Evolutionary conservation across 2,888 invertebrate genomes (phyloP).

Genomic region (Tigriopus californicus): DNA sequence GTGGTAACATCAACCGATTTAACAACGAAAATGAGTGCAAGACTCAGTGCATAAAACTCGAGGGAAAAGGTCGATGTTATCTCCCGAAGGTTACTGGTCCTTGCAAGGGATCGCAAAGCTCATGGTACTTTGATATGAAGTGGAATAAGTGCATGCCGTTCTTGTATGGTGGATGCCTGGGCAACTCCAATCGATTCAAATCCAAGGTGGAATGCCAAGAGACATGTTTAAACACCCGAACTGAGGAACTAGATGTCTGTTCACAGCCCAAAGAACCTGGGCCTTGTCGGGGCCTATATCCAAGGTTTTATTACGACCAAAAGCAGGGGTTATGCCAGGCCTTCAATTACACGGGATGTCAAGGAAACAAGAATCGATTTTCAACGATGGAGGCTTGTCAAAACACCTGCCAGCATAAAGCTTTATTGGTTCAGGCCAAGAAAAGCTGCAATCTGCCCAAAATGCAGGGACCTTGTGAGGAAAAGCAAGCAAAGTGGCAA

Average conservation of each 20-base stretch:
- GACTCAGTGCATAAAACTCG: not conserved
- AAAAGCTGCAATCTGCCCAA: slow-evolving; percentile 19
- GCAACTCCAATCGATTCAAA: slow-evolving; percentile 71
- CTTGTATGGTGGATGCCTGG: slow-evolving; percentile 72
- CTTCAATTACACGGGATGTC: slow-evolving; percentile 8
- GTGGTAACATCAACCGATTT: slow-evolving; percentile 70
- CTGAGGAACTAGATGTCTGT: not conserved
- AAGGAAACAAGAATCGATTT: slow-evolving; percentile 65
- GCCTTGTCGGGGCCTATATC: not conserved
- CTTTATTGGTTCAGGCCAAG: not conserved
- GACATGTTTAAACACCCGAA: slow-evolving; percentile 23
- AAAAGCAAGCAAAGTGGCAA: slow-evolving; percentile 37
- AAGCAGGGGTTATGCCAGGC: slow-evolving; percentile 41
- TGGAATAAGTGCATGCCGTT: slow-evolving; percentile 63
- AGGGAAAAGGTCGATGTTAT: slow-evolving; percentile 35
- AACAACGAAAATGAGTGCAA: slow-evolving; percentile 23
- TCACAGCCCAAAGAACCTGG: slow-evolving; percentile 9
- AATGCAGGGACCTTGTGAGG: slow-evolving; percentile 20
- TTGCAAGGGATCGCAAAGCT: slow-evolving; percentile 53
- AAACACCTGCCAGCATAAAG: slow-evolving; percentile 36
- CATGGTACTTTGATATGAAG: slow-evolving; percentile 65
- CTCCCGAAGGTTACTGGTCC: slow-evolving; percentile 62
- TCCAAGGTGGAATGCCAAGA: slow-evolving; percentile 45
- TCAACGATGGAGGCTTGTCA: slow-evolving; percentile 56
- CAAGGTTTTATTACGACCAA: slow-evolving; percentile 52